Base-by-base conservation (phyloP, 2,113 vertebrate species). In the Coryphaenoides rupestris region DNA sequence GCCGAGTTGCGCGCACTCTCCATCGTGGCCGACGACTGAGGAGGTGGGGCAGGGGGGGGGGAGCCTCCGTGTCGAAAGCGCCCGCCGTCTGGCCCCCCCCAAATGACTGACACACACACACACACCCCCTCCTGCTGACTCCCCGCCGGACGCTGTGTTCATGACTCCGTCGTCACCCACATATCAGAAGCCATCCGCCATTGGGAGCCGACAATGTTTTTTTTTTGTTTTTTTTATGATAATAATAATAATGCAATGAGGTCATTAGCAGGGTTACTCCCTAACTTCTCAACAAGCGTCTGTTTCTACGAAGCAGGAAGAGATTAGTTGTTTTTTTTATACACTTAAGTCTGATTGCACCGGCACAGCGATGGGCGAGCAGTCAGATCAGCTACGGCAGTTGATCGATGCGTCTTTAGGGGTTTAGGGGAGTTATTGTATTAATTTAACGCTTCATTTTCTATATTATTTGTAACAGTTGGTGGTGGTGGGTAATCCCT, bases 21-120 rank as follows among this genome's bases (percentile, higher is more conserved):
- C 66, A 98, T 99, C 4, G 96, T 99, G 70, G 96, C 95, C 0
- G 95, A 98, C 0, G 96, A 98, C 88, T 98, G 91, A 3, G 19
- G 70, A 26, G 49, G 62, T 17, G 17, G 56, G 60, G 62, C 50
- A 16, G 9, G 66, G 66, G 69, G 69, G 58, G 63, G 58, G n/a
- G n/a, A n/a, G n/a, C n/a, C n/a, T n/a, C n/a, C n/a, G n/a, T n/a
- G n/a, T n/a, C 24, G 71, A 66, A 82, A 16, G 10, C 5, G 13
- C 15, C 16, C 22, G 3, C 24, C 10, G 33, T 6, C 57, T 50
- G 5, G n/a, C n/a, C n/a, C n/a, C n/a, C n/a, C 26, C 22, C 80
- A 77, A 80, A 76, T 69, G 81, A 74, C 76, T 52, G 61, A 54
- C 71, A 67, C 72, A 75, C 66, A 56, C 63, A 69, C 71, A 73